Evolutionary conservation across 2,113 vertebrate genomes (phyloP), one percentile per base, ranked within the genome.

Genomic region (Proteles cristata): DNA sequence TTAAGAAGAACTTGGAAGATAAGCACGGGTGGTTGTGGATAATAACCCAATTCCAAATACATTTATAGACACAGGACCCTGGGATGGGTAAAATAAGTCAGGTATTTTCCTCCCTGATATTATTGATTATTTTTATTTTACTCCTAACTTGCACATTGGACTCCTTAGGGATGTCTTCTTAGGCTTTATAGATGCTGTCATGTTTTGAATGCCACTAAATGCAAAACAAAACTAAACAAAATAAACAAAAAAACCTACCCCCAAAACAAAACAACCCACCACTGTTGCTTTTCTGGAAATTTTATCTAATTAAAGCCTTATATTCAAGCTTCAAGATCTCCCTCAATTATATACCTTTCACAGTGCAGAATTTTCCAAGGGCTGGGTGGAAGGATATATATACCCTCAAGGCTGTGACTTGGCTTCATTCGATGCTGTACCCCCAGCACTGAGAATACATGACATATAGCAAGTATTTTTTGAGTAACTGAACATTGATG

Each of bases 11-110:
- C 48, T 53, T 90, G 58, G 66, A 77, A 96, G 85, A 93, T 80
- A 91, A 95, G 77, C 82, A 76, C 14, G 63, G 43, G 8, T 11
- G 31, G 94, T 63, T 88, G 81, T 10, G 28, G 84, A 26, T 95
- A 97, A 69, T 95, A 94, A 96, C 48, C 82, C 85, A 93, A 85
- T 94, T 97, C 92, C 74, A 93, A 95, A 85, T 71, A 89, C 7
- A 76, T 90, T 89, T 96, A n/a, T 23, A 77, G 90, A 71, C 35
- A 53, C 58, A 96, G n/a, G 80, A 83, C 61, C 45, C 61, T 79
- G 55, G 48, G 90, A 91, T 4, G 45, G 58, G 31, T 61, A 85
- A 88, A 90, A 25, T 68, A 93, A 88, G 77, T 69, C n/a, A 63
- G 81, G 8, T 45, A 23, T 88, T 39, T 58, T 65, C 45, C 61